Evolutionary conservation across 1,140 invertebrate genomes (phyloP), one percentile per base, ranked within the genome.

Genomic region (Melitaea cinxia): DNA sequence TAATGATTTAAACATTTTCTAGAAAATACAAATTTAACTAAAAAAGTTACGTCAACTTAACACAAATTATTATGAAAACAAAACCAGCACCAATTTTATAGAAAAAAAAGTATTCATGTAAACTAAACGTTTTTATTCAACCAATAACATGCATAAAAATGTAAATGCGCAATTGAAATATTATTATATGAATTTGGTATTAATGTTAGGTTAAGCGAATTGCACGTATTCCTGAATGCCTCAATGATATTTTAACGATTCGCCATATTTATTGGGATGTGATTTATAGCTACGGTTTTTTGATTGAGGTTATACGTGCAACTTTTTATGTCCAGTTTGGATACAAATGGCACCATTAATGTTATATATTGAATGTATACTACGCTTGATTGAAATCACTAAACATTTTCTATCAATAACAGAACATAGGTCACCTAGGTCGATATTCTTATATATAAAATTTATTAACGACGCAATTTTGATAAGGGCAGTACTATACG

Each of bases 181-280:
- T n/a, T 42, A 56, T 56, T 56, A 56, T 47, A 5, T 23, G 54
- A 42, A 42, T 56, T 23, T 15, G 35, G 42, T 14, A 42, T 42
- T 56, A 56, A 42, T 42, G 39, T 42, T 21, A 56, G 54, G 54
- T 42, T 56, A 21, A 56, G 37, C 56, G 56, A 58, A 30, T 45
- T 28, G 42, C 39, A 58, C 39, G 56, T 56, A 42, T 49, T 47
- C 24, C 56, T 58, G 56, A 58, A 58, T 49, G 56, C 39, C 56
- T 49, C 56, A 58, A 47, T 58, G 56, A 58, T 58, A 58, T 58
- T 58, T 58, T 47, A 58, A 58, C 42, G 39, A 42, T 15, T 23
- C 12, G 24, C 39, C 39, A 42, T 58, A 58, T 58, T 58, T 58
- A 58, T 58, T 58, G 26, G 39, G 17, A 49, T 33, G 39, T 58